phyloP scores from a whole-genome alignment of 2,888 invertebrate genomes.

The Tetranychus truncatus region DNA sequence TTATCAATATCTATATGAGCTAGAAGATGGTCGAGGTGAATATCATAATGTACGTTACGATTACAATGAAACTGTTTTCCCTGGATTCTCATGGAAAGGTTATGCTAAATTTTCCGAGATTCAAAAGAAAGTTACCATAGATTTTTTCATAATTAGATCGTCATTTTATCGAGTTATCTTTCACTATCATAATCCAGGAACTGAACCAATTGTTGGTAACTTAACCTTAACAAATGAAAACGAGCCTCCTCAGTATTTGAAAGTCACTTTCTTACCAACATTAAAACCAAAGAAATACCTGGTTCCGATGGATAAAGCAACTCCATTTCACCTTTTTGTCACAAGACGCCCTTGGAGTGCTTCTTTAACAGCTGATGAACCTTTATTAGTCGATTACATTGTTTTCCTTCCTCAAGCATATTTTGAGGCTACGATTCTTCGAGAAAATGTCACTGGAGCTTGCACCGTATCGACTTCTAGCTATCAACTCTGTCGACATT shows the following conservation, averaged over 20 bases:
- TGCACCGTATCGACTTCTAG: conserved; percentile 42
- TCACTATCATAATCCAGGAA: conserved; percentile 63
- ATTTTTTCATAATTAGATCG: conserved; percentile 50
- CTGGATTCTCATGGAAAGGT: conserved; percentile 85
- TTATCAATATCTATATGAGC: conserved; percentile 63
- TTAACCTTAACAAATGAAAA: conserved; percentile 44
- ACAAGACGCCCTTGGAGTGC: conserved; percentile 59
- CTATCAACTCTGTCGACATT: conserved; percentile 53
- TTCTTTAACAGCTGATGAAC: conserved; percentile 58
- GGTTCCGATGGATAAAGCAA: conserved; percentile 56
- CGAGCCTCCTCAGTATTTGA: not conserved
- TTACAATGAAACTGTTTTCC: conserved; percentile 60
- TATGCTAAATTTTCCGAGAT: conserved; percentile 72
- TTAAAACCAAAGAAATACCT: conserved; percentile 40
- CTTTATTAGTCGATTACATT: conserved; percentile 80
- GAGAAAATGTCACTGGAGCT: conserved; percentile 59
- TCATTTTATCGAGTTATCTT: conserved; percentile 62
- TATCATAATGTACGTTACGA: conserved; percentile 54
- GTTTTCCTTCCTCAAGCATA: conserved; percentile 84
- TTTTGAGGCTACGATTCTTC: conserved; percentile 77
- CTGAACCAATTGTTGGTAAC: conserved; percentile 52
- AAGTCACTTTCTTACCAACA: conserved; percentile 38
- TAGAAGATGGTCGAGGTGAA: conserved; percentile 61
- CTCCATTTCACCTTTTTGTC: conserved; percentile 66
- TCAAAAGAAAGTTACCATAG: conserved; percentile 68